A percentile compares a stretch with the other conserved stretches of the same genome.
Evolutionary conservation across 2,797 vertebrate genomes (phyloP).

Genomic region (Falco concolor): DNA sequence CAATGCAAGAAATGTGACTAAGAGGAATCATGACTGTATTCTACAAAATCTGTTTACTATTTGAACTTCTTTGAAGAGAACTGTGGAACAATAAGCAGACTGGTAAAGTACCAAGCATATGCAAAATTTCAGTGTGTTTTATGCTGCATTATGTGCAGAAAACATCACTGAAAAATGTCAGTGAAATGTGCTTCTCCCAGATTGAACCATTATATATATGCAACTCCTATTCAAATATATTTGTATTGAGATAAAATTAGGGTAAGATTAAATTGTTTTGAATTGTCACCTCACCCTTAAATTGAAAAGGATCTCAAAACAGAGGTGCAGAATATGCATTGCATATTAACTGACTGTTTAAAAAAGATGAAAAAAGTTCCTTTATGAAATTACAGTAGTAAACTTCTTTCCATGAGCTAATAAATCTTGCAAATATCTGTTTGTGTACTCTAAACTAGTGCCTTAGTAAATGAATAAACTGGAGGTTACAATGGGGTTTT

Average conservation of each 20-base stretch:
- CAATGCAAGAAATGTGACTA: background rate
- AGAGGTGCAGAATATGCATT: background rate
- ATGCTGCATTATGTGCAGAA: background rate
- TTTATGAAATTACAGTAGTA: background rate
- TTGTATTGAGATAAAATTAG: background rate
- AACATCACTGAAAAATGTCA: background rate
- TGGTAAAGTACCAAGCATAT: background rate
- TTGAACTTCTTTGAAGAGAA: background rate
- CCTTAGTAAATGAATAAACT: background rate
- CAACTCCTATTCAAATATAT: background rate
- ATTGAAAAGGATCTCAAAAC: background rate
- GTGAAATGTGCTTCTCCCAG: background rate
- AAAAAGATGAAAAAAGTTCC: background rate
- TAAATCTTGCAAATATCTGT: background rate
- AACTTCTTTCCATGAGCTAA: background rate
- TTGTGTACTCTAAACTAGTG: background rate
- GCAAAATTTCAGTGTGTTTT: background rate
- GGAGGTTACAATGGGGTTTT: background rate
- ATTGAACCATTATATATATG: background rate
- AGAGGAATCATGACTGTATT: background rate
- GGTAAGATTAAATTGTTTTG: background rate
- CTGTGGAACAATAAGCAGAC: background rate
- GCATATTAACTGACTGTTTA: background rate
- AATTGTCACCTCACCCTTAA: background rate
- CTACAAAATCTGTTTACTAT: background rate